phyloP scores from a whole-genome alignment of 2,797 vertebrate genomes.

The Nothura maculosa region DNA sequence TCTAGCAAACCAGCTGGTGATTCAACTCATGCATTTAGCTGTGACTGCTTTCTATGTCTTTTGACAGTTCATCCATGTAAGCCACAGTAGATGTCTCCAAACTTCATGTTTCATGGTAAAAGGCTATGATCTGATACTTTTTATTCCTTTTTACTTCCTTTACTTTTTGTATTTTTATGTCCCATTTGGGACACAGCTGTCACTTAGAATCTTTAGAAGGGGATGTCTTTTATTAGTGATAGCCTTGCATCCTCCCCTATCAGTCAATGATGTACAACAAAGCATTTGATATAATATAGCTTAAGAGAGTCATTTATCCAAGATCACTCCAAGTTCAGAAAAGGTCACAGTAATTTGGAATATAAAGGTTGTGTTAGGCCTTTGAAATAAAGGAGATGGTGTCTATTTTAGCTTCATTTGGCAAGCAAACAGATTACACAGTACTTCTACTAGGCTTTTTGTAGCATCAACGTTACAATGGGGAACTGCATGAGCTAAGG shows the following conservation, averaged over 20 bases:
- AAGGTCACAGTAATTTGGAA: neutral
- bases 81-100: neutral
- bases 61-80: neutral
- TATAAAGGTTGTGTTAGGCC: neutral
- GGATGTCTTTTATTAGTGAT: neutral
- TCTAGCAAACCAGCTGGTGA: neutral
- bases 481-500: neutral
- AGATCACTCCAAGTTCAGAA: neutral
- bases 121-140: neutral
- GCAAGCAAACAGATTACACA: neutral
- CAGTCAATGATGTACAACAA: neutral
- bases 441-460: neutral
- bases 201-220: neutral
- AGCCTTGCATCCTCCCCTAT: neutral
- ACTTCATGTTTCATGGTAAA: neutral
- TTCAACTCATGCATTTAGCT: neutral
- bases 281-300: neutral
- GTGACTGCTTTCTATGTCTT: rapidly evolving
- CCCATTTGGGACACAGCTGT: neutral
- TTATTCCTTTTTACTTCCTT: neutral
- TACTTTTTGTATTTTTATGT: neutral
- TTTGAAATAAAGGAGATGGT: neutral
- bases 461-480: neutral
- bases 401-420: neutral
- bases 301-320: neutral